Evolutionary conservation across 2,113 vertebrate species (phyloP), one percentile per base, ranked within the genome.

Genomic region (Labeo catla): DNA sequence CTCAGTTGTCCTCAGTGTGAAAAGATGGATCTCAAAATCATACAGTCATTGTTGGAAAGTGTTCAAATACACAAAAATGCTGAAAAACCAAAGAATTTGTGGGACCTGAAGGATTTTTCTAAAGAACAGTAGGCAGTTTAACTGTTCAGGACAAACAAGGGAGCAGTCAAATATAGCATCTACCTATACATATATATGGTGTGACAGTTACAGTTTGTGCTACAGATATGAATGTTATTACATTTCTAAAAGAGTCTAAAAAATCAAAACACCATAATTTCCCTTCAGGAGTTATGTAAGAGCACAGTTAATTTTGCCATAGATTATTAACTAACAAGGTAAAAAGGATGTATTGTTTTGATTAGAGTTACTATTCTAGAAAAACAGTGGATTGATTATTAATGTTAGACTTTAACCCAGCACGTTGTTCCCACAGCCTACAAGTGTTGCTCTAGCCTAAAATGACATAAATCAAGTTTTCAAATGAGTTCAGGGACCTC

Each of bases 341-440:
- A 65, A 65, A 63, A 8, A 63, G n/a, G 5, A 43, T 61, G 6
- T 6, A 59, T 81, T 65, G 34, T 79, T 59, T 81, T 47, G 10
- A 47, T 43, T 43, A 0, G 1, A 65, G n/a, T 49, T 47, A 28
- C 21, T 47, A 47, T 8, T 13, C 39, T 47, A 1, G 16, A 78
- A 57, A 78, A 61, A 79, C 76, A 12, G 2, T 65, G 2, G 43
- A 81, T 65, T 23, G 47, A 49, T 81, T 81, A 81, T 81, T 81
- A 49, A 49, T 81, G 43, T 47, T 34, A 49, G 19, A 81, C 47
- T 81, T 65, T 0, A 65, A 5, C 43, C 8, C 43, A 47, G 43
- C 5, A 3, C 49, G n/a, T 65, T 47, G n/a, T 49, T 79, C 54
- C 19, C 36, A 61, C 12, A 39, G 16, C 2, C 11, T 39, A 57